These are phyloP conservation scores for Hypanus sabinus DNA, from an alignment of 2,113 vertebrate genomes.

Conservation along the genomic window DNA sequence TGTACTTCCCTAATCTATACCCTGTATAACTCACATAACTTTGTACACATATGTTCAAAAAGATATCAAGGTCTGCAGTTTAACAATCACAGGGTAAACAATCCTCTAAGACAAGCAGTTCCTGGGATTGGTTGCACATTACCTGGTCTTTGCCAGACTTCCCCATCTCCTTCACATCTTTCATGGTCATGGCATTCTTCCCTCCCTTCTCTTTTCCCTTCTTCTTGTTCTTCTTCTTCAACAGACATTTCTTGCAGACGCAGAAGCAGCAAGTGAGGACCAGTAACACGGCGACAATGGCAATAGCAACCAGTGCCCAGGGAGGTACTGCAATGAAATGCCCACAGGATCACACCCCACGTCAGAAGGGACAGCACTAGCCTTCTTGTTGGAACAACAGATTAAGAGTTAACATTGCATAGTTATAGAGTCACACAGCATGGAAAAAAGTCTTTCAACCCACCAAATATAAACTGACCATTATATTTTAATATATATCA, in stretches of 20 bases:
- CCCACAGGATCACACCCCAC: conserved; percentile 42
- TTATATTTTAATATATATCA: too few species aligned
- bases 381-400: too few species aligned
- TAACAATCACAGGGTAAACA: too few species aligned
- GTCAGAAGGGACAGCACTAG: conserved; percentile 30
- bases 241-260: conserved; percentile 98
- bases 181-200: conserved; percentile 99
- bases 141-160: conserved; percentile 91
- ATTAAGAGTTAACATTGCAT: too few species aligned
- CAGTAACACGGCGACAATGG: conserved; percentile 90
- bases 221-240: conserved; percentile 99
- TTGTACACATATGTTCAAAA: too few species aligned
- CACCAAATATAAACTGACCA: background rate
- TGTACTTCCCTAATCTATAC: too few species aligned
- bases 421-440: too few species aligned
- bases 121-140: conserved; percentile 46
- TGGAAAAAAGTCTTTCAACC: background rate
- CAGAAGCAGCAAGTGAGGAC: conserved; percentile 98
- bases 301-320: conserved; percentile 97
- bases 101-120: too few species aligned
- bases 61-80: too few species aligned
- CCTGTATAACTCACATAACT: too few species aligned
- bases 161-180: conserved; percentile 86
- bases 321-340: conserved; percentile 81
- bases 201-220: conserved; percentile 98